Evolutionary conservation across 2,113 vertebrate genomes (phyloP).

Genomic region (Heptranchias perlo): DNA sequence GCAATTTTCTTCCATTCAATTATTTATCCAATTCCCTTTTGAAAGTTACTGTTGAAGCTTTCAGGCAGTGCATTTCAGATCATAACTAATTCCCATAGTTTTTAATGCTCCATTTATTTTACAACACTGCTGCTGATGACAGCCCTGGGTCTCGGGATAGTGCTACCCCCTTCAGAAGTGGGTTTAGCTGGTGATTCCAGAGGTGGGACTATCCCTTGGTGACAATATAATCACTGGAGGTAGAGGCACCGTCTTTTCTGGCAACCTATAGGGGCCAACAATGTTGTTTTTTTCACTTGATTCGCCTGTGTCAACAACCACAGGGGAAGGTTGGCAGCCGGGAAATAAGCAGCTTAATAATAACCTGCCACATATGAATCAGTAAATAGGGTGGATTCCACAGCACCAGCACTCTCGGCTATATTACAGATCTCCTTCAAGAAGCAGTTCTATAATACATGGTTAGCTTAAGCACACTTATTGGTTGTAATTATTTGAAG

Average conservation of each 20-base stretch:
- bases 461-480: not conserved
- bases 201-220: not conserved
- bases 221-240: not conserved
- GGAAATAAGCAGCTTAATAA: not conserved
- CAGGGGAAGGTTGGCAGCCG: not conserved
- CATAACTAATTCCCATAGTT: not conserved
- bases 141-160: not conserved
- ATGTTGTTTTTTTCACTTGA: not conserved
- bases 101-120: not conserved
- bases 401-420: not conserved
- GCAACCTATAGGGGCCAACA: not conserved
- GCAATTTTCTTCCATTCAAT: not conserved
- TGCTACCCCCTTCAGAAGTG: not conserved
- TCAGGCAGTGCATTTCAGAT: not conserved
- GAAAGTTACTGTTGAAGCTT: too few relatives aligned
- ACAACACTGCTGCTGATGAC: not conserved
- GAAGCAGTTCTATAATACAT: not conserved
- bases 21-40: too few relatives aligned
- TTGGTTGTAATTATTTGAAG: not conserved
- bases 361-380: not conserved
- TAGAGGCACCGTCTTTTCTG: not conserved
- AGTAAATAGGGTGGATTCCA: not conserved
- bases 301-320: not conserved
- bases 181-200: not conserved
- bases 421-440: not conserved